Evolutionary conservation across 2,888 invertebrate species (phyloP).

Genomic region (Ectemnius lituratus): DNA sequence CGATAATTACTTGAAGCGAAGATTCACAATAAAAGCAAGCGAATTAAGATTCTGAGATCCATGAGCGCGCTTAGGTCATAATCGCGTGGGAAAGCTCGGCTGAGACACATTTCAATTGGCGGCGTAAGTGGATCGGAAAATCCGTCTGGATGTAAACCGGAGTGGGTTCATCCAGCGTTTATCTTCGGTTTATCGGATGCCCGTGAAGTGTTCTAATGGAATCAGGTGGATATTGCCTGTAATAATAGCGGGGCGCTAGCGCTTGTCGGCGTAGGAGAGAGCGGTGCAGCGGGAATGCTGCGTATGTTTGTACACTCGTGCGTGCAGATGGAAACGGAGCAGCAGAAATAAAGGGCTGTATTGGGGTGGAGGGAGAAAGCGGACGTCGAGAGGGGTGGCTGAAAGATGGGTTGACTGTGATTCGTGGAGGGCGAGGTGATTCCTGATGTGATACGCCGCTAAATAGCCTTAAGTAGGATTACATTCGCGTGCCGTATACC

Average conservation of each 20-base stretch:
- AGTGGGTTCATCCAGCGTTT: conserved; percentile 62
- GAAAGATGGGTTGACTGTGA: conserved; percentile 49
- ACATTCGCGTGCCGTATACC: conserved; percentile 41
- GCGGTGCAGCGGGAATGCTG: conserved; percentile 4
- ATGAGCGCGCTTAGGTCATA: not conserved
- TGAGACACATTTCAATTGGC: conserved; percentile 26
- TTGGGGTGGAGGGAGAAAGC: not conserved
- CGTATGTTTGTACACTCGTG: conserved; percentile 1
- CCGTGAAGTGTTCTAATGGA: conserved; percentile 42
- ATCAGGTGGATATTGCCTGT: conserved; percentile 65
- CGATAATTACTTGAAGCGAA: no score
- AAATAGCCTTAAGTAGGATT: conserved; percentile 69
- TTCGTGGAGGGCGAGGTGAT: conserved; percentile 55
- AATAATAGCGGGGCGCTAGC: conserved; percentile 55
- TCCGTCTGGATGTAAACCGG: conserved; percentile 49
- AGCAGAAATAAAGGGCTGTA: not conserved
- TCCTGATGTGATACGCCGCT: conserved; percentile 61
- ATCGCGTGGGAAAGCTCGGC: conserved; percentile 37
- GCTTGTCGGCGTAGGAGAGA: conserved; percentile 9
- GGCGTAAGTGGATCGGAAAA: conserved; percentile 52
- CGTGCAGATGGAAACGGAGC: not conserved
- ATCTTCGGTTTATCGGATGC: conserved; percentile 61
- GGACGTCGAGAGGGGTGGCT: conserved; percentile 9
- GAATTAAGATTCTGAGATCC: not conserved
- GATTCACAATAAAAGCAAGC: not conserved